Evolutionary conservation across 2,113 vertebrate genomes (phyloP).

Genomic region (Protobothrops mucrosquamatus): DNA sequence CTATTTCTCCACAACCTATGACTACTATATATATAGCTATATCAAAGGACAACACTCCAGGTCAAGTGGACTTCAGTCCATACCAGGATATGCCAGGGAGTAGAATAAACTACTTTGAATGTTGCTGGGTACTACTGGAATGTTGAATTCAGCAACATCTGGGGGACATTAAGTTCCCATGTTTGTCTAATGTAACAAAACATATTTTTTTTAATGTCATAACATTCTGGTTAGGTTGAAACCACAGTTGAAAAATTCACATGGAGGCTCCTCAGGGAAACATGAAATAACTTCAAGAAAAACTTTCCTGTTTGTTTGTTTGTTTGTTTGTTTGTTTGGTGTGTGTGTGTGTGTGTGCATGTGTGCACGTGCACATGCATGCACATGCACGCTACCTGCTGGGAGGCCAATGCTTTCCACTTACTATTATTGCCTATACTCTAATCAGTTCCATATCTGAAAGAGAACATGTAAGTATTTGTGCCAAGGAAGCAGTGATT

Average conservation of each 20-base stretch:
- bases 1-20: not conserved
- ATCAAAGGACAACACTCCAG: not conserved
- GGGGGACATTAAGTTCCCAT: not conserved
- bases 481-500: not conserved
- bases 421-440: not conserved
- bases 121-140: not conserved
- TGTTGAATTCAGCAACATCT: not conserved
- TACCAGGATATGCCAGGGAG: not conserved
- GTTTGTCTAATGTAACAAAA: not conserved
- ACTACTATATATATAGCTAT: not conserved
- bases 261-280: not conserved
- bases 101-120: not conserved
- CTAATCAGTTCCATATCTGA: not conserved
- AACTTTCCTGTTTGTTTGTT: not conserved
- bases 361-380: rapidly evolving
- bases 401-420: not conserved
- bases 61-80: not conserved
- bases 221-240: not conserved
- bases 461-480: not conserved
- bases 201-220: not conserved
- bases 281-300: not conserved
- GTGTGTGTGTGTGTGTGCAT: not conserved
- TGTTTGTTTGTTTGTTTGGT: not conserved
- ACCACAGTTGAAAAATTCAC: not conserved
- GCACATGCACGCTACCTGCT: not conserved